A percentile compares a stretch with the other conserved stretches of the same genome.
phyloP scores from a whole-genome alignment of 2,888 invertebrate species.

The Sinhomidia bicolor region DNA sequence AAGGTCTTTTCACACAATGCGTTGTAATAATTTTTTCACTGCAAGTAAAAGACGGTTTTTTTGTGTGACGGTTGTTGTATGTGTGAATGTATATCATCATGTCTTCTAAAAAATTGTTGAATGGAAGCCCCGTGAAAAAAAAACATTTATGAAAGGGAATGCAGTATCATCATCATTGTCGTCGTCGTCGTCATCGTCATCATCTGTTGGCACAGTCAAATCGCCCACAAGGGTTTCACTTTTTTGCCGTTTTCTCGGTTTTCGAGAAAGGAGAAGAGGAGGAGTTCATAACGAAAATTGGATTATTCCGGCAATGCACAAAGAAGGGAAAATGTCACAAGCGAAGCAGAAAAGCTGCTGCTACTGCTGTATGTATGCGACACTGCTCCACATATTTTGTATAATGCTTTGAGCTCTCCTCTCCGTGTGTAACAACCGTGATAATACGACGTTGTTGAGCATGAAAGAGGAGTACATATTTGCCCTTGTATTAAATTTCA shows the following conservation, averaged over 20 bases:
- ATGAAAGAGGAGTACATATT: not conserved
- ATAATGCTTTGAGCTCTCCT: too few species aligned
- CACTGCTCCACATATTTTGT: not conserved
- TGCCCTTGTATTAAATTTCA: not conserved
- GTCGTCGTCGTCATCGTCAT: too few species aligned
- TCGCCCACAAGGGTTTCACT: conserved; percentile 63
- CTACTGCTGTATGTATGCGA: not conserved
- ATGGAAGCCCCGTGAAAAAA: too few species aligned
- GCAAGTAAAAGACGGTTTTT: too few species aligned
- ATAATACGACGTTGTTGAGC: not conserved
- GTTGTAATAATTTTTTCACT: too few species aligned
- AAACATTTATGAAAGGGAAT: not conserved
- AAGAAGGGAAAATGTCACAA: conserved; percentile 65
- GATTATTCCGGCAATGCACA: conserved; percentile 65
- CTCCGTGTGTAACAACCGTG: not conserved
- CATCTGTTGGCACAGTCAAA: conserved; percentile 65
- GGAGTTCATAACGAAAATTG: conserved; percentile 68
- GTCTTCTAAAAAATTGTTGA: too few species aligned
- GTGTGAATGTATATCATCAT: too few species aligned
- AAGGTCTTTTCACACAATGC: too few species aligned
- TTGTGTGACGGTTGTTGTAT: too few species aligned
- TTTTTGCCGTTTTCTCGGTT: not conserved
- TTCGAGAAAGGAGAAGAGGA: not conserved
- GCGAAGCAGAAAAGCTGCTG: conserved; percentile 53
- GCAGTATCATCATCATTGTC: not conserved